Percentiles rank a stretch among this genome's conserved stretches.
Conservation (phyloP, 2,797 vertebrate species). For the Passerculus sandwichensis region DNA sequence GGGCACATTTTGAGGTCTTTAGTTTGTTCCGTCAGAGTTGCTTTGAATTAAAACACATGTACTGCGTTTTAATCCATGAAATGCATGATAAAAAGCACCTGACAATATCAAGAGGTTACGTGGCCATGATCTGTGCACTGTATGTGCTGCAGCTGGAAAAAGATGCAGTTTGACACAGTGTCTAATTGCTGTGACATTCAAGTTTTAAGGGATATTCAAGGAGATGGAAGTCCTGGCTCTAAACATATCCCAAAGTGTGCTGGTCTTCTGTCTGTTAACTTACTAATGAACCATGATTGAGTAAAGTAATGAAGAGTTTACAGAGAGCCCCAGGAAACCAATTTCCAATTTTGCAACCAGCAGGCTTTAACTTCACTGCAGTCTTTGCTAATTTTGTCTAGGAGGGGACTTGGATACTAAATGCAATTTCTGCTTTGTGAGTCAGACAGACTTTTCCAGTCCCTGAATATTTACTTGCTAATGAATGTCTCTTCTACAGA, state of each 20-base stretch:
- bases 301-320: conserved; percentile 89
- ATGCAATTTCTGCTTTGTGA: conserved; percentile 73
- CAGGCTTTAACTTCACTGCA: conserved; percentile 78
- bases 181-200: conserved; percentile 74
- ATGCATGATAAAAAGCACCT: conserved; percentile 49
- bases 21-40: conserved; percentile 59
- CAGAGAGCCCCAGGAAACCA: conserved; percentile 87
- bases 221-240: conserved; percentile 76
- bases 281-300: conserved; percentile 87
- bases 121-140: conserved; percentile 52
- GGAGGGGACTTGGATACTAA: conserved; percentile 76
- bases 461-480: conserved; percentile 61
- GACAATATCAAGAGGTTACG: conserved; percentile 68
- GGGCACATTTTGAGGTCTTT: conserved; percentile 56
- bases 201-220: conserved; percentile 76
- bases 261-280: conserved; percentile 88
- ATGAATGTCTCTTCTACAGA: conserved; percentile 69
- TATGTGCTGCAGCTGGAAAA: conserved; percentile 30
- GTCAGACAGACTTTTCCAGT: conserved; percentile 73
- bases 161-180: conserved; percentile 57
- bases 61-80: conserved; percentile 1
- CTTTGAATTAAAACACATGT: conserved; percentile 60
- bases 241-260: conserved; percentile 79
- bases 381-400: conserved; percentile 81
- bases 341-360: conserved; percentile 85